Evolutionary conservation across 2,797 vertebrate species (phyloP).

Genomic region (Myotis findleyi): DNA sequence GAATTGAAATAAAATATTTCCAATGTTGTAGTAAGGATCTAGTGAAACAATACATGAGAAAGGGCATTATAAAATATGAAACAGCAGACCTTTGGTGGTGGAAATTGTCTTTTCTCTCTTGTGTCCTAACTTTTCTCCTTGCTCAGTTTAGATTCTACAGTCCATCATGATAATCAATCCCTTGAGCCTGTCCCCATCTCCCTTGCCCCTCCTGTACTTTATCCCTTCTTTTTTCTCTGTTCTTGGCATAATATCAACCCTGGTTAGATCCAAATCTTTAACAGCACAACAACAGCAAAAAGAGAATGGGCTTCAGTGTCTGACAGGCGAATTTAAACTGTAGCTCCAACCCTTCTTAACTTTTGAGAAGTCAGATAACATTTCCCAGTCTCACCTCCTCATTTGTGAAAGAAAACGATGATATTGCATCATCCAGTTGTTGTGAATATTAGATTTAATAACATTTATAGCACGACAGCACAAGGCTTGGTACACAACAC

Average conservation of each 20-base stretch:
- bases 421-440: background rate
- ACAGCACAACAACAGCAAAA: background rate
- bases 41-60: background rate
- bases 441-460: background rate
- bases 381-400: background rate
- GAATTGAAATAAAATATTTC: slow-evolving; percentile 17
- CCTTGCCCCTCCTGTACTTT: background rate
- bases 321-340: background rate
- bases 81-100: background rate
- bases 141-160: background rate
- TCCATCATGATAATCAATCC: background rate
- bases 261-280: background rate
- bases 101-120: background rate
- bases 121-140: background rate
- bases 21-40: background rate
- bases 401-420: background rate
- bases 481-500: background rate
- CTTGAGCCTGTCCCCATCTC: background rate
- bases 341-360: background rate
- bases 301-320: background rate
- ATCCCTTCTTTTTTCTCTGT: background rate
- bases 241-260: background rate
- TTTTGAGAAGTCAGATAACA: background rate
- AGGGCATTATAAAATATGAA: slow-evolving; percentile 21
- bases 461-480: background rate